Base-by-base conservation (phyloP, 2,113 vertebrate species). In the Nibea coibor region DNA sequence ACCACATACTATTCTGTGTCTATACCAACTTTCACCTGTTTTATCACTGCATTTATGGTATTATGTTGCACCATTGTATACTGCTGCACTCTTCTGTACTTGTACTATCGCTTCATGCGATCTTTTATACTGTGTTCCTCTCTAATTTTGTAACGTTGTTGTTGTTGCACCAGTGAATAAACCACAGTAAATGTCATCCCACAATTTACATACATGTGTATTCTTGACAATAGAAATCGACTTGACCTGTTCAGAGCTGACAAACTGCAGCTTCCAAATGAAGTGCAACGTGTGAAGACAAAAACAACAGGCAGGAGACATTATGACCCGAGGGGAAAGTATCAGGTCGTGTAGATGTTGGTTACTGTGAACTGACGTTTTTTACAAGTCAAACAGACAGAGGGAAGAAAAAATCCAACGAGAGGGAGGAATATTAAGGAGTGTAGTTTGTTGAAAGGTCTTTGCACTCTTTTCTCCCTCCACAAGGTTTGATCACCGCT, bases 161-260 rank as follows among this genome's bases (percentile, higher is more conserved):
- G 28, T 7, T 65, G 50, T 22, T 31, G 15, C 11, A 67, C 7
- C 65, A 22, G 6, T 31, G 26, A 62, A 73, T 5, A 1, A 68
- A 11, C 22, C 16, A 20, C 76, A 9, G 15, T 43, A 16, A 1
- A 58, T 67, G 39, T 67, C 11, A n/a, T 8, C 53, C 31, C 56
- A 4, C 24, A 31, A 16, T 48, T 67, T 51, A 62, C 14, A 2
- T 62, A 22, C 6, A 57, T 39, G 22, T 50, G 39, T 4, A 72
- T 42, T 20, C 57, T 10, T 17, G n/a, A 22, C 45, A 14, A 14
- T 22, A 48, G 68, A 71, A 39, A n/a, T 17, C 8, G 2, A 2
- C 47, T 63, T 53, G 78, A 84, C 35, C 15, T 39, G 43, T 83
- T 71, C 7, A 4, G 19, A 24, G 53, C 51, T 68, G 86, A 80